phyloP scores from a whole-genome alignment of 2,113 vertebrate genomes.

The Acrocephalus arundinaceus region DNA sequence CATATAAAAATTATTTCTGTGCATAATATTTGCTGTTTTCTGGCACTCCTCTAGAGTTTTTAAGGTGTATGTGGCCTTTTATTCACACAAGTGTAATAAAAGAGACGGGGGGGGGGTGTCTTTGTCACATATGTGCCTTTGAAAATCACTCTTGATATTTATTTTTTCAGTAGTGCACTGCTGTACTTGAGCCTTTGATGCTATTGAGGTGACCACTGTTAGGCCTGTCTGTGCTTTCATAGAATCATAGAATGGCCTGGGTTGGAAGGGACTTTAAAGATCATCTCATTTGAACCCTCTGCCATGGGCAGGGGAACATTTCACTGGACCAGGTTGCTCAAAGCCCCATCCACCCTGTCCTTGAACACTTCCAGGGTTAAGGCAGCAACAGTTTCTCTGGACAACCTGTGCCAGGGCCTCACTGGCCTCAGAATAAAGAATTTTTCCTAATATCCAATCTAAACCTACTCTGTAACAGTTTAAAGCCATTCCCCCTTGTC shows the following conservation, averaged over 20 bases:
- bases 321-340: background rate
- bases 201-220: background rate
- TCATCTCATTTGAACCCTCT: rapidly evolving
- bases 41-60: background rate
- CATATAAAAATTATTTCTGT: background rate
- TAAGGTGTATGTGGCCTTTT: background rate
- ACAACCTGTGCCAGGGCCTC: background rate
- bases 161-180: background rate
- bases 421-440: background rate
- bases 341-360: background rate
- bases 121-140: background rate
- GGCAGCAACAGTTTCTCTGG: background rate
- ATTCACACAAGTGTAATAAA: background rate
- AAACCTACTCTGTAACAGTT: background rate
- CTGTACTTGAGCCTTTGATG: background rate
- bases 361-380: background rate
- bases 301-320: background rate
- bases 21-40: background rate
- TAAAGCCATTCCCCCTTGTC: background rate
- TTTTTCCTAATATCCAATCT: background rate
- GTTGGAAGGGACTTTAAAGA: background rate
- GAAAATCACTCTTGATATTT: background rate
- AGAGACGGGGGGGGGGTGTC: rapidly evolving
- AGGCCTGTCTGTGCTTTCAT: background rate
- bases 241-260: background rate